phyloP scores from a whole-genome alignment of 2,888 invertebrate species.

The Amphipoea lucens region DNA sequence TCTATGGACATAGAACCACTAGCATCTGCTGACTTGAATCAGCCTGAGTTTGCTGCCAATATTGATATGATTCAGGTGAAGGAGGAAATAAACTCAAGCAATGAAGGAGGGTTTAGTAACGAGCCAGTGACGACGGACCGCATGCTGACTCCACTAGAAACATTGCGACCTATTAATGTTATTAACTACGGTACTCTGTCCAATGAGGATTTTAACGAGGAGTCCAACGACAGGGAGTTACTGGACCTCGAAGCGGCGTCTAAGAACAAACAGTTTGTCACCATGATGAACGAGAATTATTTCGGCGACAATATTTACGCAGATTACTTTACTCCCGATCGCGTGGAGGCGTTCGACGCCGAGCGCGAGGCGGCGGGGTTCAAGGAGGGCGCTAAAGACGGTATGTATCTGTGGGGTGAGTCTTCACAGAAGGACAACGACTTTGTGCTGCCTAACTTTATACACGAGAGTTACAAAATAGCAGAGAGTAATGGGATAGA shows the following conservation, averaged over 20 bases:
- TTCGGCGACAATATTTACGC: conserved; percentile 88
- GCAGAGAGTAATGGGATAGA: conserved; percentile 81
- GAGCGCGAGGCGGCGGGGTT: conserved; percentile 76
- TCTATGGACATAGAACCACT: conserved; percentile 85
- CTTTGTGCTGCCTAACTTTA: conserved; percentile 86
- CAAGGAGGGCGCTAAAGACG: conserved; percentile 80
- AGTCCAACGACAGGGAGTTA: conserved; percentile 83
- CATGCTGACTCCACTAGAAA: conserved; percentile 77
- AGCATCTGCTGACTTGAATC: conserved; percentile 72
- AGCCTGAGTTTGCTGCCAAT: conserved; percentile 67
- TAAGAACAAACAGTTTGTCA: conserved; percentile 87
- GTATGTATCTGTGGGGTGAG: conserved; percentile 84
- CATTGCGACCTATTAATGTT: conserved; percentile 85
- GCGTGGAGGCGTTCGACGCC: conserved; percentile 83
- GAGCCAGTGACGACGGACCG: conserved; percentile 74
- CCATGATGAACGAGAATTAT: conserved; percentile 88
- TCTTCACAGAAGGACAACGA: conserved; percentile 84
- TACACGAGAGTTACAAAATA: conserved; percentile 87
- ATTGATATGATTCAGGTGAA: conserved; percentile 80
- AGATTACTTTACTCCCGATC: conserved; percentile 86
- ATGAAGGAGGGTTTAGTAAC: conserved; percentile 81
- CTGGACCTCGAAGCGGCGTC: conserved; percentile 83
- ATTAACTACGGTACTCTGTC: conserved; percentile 84
- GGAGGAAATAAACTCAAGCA: conserved; percentile 83
- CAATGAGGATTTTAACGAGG: conserved; percentile 82